Conservation (phyloP, 2,113 vertebrate species). For the Redunca redunca region DNA sequence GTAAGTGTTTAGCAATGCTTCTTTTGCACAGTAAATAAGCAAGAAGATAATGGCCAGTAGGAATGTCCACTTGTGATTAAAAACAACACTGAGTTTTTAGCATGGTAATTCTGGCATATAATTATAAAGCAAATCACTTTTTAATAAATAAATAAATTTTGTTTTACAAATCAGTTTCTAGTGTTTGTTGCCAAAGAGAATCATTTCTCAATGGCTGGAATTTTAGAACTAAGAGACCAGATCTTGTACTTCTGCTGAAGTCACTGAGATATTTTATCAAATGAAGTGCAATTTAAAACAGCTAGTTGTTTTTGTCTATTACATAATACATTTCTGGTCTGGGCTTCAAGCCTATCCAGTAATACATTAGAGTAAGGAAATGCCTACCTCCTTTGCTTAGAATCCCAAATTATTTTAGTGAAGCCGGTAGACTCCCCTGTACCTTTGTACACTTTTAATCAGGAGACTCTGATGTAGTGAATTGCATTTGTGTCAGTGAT, state of each 20-base stretch:
- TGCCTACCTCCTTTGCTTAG: neutral
- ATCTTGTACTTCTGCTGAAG: neutral
- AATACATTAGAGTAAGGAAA: neutral
- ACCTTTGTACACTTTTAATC: no score
- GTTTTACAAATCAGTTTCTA: neutral
- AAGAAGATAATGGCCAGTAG: neutral
- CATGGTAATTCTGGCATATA: neutral
- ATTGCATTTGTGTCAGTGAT: neutral
- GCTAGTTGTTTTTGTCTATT: neutral
- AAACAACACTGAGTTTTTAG: neutral
- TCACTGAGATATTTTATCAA: neutral
- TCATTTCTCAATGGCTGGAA: neutral
- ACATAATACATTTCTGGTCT: neutral
- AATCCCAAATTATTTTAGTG: neutral
- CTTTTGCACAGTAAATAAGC: neutral
- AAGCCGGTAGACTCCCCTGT: neutral
- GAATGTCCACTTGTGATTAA: neutral
- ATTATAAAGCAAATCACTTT: slow-evolving; percentile 5
- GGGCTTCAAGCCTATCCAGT: neutral
- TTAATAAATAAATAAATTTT: neutral
- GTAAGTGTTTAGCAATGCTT: neutral
- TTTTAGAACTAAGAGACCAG: neutral
- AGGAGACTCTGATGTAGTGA: neutral
- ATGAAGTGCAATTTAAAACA: neutral
- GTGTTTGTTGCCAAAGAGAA: neutral